Evolutionary conservation across 2,888 invertebrate genomes (phyloP).

Genomic region (Venusia cambrica): DNA sequence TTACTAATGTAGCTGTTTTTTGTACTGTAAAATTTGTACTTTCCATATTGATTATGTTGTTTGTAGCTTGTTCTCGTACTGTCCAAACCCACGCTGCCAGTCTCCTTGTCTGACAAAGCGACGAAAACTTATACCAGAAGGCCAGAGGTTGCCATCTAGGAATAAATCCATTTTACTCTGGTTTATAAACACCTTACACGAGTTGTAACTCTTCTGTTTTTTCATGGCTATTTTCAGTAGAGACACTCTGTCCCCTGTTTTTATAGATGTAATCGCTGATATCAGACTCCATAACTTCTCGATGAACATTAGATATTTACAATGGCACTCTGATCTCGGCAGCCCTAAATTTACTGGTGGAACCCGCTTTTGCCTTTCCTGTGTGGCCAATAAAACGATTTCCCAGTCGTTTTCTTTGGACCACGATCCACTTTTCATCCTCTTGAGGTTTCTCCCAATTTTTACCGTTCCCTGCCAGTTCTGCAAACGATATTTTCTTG

Average conservation of each 20-base stretch:
- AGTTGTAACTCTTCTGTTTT: conserved; percentile 16
- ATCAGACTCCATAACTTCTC: conserved; percentile 18
- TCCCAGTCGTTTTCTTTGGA: conserved; percentile 13
- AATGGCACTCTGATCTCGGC: conserved; percentile 27
- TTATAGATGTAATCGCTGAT: conserved; percentile 23
- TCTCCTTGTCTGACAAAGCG: conserved; percentile 20
- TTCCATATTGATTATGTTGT: not conserved
- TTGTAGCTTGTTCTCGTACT: not conserved
- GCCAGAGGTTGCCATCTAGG: conserved; percentile 28
- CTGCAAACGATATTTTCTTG: too few relatives aligned
- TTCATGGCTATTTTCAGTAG: conserved; percentile 27
- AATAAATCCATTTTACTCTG: conserved; percentile 20
- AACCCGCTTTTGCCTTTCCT: not conserved
- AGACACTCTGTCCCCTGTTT: conserved; percentile 15
- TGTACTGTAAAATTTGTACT: not conserved
- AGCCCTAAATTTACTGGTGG: conserved; percentile 18
- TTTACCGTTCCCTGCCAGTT: too few relatives aligned
- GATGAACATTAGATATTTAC: conserved; percentile 29
- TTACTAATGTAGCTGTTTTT: conserved; percentile 20
- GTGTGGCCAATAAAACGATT: not conserved
- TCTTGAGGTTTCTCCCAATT: too few relatives aligned
- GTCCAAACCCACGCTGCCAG: not conserved
- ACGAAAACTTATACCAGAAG: conserved; percentile 25
- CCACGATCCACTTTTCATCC: conserved; percentile 11
- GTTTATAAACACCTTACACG: conserved; percentile 26